phyloP scores from a whole-genome alignment of 2,888 invertebrate species.

The Cordilura impudica region DNA sequence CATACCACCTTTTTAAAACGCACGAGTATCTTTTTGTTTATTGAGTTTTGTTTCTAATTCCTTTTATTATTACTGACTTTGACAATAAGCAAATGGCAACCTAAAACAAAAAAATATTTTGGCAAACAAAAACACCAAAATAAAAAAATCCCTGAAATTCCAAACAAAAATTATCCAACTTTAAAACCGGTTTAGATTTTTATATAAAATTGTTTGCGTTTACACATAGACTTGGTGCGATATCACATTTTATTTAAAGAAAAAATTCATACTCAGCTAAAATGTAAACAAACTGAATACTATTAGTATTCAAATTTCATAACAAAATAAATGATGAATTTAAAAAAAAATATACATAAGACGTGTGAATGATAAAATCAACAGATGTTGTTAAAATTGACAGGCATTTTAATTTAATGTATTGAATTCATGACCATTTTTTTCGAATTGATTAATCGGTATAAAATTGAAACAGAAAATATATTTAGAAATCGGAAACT shows the following conservation, averaged over 20 bases:
- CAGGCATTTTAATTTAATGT: background rate
- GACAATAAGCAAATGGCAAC: background rate
- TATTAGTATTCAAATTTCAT: background rate
- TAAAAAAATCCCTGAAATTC: background rate
- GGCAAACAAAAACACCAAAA: background rate
- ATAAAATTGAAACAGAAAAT: too few relatives aligned
- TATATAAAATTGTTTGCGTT: too few relatives aligned
- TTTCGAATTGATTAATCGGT: background rate
- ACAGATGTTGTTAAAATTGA: too few relatives aligned
- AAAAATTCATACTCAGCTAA: constrained; percentile 49
- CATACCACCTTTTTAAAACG: too few relatives aligned
- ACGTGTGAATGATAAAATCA: background rate
- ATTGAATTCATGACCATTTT: background rate
- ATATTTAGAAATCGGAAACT: too few relatives aligned
- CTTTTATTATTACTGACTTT: background rate
- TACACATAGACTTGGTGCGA: background rate
- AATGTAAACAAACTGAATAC: constrained; percentile 20
- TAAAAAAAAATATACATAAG: constrained; percentile 9
- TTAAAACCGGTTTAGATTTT: constrained; percentile 14
- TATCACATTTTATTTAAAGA: constrained; percentile 62
- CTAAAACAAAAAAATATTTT: background rate
- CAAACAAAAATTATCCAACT: constrained; percentile 14
- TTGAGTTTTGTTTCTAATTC: too few relatives aligned
- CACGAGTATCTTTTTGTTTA: too few relatives aligned
- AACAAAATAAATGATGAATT: constrained; percentile 12